Base-by-base conservation (phyloP, 2,888 invertebrate species). In the Taphrorychus bicolor region DNA sequence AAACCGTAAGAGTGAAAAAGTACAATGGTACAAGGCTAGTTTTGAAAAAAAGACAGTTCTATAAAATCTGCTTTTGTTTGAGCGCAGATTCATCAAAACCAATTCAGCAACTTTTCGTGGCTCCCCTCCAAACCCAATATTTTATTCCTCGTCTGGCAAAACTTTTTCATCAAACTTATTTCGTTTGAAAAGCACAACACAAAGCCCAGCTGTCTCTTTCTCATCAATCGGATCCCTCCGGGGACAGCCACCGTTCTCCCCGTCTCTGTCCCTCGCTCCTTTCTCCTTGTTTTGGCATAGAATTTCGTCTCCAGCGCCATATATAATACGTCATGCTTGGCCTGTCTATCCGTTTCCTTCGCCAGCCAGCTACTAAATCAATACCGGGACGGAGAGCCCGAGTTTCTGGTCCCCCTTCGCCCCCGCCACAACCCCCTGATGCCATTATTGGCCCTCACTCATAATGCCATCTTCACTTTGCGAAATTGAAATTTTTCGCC, bases 301-400 rank as follows among this genome's bases (percentile, higher is more conserved):
- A 68, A 80, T 79, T 82, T 81, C 83, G 82, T 83, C 83, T 82
- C 81, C 80, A 78, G 76, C 81, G 82, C 82, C 81, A 82, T 82
- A 82, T 82, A 82, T 82, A 82, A 82, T 81, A 80, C 82, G 81
- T 82, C 82, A 82, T 81, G 81, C 81, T 78, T 62, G 78, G 81
- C 78, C 80, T 82, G 82, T 82, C 82, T 82, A 82, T 82, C 82
- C 79, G 80, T 78, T 57, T 67, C 80, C 79, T 66, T 78, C 81
- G 80, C 80, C 80, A 80, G 81, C 81, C 78, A 81, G 81, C 81
- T 82, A 82, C 82, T 82, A 82, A 82, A 82, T 82, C 82, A 82
- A 82, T 82, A 71, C 71, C 59, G 59, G 69, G 68, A 59, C 60
- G 64, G 48, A 51, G 56, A 56, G 51, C 54, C 62, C 59, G 65